A percentile compares a stretch with the other conserved stretches of the same genome.
Conservation (phyloP, 2,888 invertebrate genomes). For the Pseudoips prasinana region DNA sequence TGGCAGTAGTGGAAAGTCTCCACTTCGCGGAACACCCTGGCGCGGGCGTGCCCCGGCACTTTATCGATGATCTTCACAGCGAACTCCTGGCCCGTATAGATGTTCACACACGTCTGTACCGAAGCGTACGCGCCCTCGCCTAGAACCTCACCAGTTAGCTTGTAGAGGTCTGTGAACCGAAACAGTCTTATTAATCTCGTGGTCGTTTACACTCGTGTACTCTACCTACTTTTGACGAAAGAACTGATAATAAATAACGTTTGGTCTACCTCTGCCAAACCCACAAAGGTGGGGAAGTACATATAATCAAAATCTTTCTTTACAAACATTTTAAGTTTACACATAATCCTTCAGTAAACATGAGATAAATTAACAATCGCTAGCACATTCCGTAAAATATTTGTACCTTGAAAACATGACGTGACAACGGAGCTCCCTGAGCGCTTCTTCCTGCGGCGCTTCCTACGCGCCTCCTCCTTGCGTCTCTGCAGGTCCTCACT, state of each 20-base stretch:
- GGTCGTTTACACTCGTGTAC: too few relatives aligned
- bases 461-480: conserved; percentile 94
- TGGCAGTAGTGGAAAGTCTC: conserved; percentile 99
- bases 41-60: conserved; percentile 95
- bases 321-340: too few relatives aligned
- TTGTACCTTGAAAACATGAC: conserved; percentile 92
- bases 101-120: conserved; percentile 95
- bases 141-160: conserved; percentile 96
- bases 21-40: conserved; percentile 98
- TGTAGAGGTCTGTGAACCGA: conserved; percentile 91
- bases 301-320: too few relatives aligned
- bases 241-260: too few relatives aligned
- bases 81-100: conserved; percentile 95
- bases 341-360: too few relatives aligned
- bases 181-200: conserved; percentile 5
- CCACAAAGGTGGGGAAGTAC: too few relatives aligned
- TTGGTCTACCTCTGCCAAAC: too few relatives aligned
- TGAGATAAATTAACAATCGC: too few relatives aligned
- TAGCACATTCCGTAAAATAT: not conserved
- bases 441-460: conserved; percentile 94
- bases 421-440: conserved; percentile 94
- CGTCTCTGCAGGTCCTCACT: conserved; percentile 87
- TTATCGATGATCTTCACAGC: conserved; percentile 99
- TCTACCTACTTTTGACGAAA: too few relatives aligned
- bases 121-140: conserved; percentile 98